A percentile compares a stretch with the other conserved stretches of the same genome.
Evolutionary conservation across 2,888 invertebrate genomes (phyloP).

Genomic region (Itoplectis maculator): DNA sequence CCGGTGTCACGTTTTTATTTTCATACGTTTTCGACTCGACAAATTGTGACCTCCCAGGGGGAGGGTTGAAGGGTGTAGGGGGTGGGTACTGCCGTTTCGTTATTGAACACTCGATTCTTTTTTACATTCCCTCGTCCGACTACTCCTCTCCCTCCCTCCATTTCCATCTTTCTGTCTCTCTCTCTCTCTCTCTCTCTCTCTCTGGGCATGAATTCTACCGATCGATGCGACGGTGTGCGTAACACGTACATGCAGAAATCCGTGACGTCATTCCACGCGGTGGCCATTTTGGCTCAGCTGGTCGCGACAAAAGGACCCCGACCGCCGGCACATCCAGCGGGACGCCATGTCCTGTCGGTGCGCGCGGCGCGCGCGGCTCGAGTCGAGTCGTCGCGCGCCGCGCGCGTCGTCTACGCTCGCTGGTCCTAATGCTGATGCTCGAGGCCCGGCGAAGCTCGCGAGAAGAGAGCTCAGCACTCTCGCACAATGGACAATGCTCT

Average conservation of each 20-base stretch:
- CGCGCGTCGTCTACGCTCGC: too few species aligned
- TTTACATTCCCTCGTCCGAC: slow-evolving; percentile 34
- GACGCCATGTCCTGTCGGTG: slow-evolving; percentile 79
- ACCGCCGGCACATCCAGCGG: slow-evolving; percentile 72
- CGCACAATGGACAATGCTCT: slow-evolving; percentile 79
- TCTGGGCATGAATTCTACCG: slow-evolving; percentile 55
- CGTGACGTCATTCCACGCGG: slow-evolving; percentile 77
- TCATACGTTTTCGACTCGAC: neutral
- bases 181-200: slow-evolving; percentile 32
- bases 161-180: neutral
- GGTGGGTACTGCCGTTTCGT: neutral
- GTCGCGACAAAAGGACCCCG: slow-evolving; percentile 80
- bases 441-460: slow-evolving; percentile 26
- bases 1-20: neutral
- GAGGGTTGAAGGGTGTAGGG: neutral
- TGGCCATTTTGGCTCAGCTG: slow-evolving; percentile 84
- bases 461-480: slow-evolving; percentile 19
- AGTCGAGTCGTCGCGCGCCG: neutral
- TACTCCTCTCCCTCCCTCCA: too few species aligned
- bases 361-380: slow-evolving; percentile 2
- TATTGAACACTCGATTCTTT: slow-evolving; percentile 33
- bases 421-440: slow-evolving; percentile 12
- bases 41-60: slow-evolving; percentile 13
- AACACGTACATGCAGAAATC: slow-evolving; percentile 62
- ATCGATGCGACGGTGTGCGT: slow-evolving; percentile 72